A percentile compares a stretch with the other conserved stretches of the same genome.
These are phyloP conservation scores for Bembecia ichneumoniformis DNA, from an alignment of 2,888 invertebrate species.

Conservation along the genomic window DNA sequence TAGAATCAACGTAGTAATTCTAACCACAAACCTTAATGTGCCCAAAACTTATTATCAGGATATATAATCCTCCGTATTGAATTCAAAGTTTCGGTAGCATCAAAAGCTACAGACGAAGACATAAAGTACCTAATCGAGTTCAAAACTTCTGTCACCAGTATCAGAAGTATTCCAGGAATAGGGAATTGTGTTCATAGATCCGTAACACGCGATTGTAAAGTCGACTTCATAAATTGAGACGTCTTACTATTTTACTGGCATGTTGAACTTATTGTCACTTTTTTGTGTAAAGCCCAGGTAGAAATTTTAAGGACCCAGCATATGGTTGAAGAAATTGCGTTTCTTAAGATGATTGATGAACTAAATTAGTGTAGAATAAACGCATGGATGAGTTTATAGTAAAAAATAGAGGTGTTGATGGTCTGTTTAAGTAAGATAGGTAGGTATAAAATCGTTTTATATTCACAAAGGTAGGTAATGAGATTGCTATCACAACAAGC, in stretches of 20 bases:
- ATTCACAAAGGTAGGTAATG: neutral
- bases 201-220: slow-evolving; percentile 12
- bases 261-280: slow-evolving; percentile 53
- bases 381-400: slow-evolving; percentile 29
- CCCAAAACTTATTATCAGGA: slow-evolving; percentile 11
- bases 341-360: slow-evolving; percentile 60
- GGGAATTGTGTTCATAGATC: slow-evolving; percentile 16
- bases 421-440: slow-evolving; percentile 33
- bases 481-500: neutral
- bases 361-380: slow-evolving; percentile 45
- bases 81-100: slow-evolving; percentile 22
- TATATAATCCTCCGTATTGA: slow-evolving; percentile 9
- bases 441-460: slow-evolving; percentile 10
- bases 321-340: slow-evolving; percentile 48
- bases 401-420: slow-evolving; percentile 33
- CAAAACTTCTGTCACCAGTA: slow-evolving; percentile 26
- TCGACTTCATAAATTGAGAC: slow-evolving; percentile 60
- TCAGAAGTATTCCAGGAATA: slow-evolving; percentile 28
- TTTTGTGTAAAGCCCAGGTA: slow-evolving; percentile 54
- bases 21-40: slow-evolving; percentile 11
- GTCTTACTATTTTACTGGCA: slow-evolving; percentile 52
- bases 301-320: slow-evolving; percentile 33
- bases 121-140: slow-evolving; percentile 36
- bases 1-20: slow-evolving; percentile 27
- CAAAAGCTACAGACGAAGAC: slow-evolving; percentile 33